These are phyloP conservation scores for Deroplatys truncata DNA, from an alignment of 2,888 invertebrate species.

Conservation along the genomic window DNA sequence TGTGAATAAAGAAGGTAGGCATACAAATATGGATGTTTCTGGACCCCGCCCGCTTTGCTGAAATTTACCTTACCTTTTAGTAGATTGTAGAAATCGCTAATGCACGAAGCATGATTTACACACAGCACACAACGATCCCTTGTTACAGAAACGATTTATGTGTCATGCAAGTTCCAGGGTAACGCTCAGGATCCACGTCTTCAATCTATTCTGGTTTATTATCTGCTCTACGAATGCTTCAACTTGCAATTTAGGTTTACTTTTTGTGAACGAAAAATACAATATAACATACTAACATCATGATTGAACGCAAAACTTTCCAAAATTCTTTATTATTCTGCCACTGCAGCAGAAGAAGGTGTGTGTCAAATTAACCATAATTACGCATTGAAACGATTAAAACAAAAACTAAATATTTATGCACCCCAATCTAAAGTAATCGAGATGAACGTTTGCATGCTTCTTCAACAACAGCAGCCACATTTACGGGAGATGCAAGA, in stretches of 20 bases:
- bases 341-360: no score
- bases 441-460: no score
- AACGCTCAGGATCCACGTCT: neutral
- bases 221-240: neutral
- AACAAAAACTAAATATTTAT: no score
- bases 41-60: neutral
- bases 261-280: no score
- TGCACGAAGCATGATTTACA: neutral
- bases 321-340: no score
- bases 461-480: no score
- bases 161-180: neutral
- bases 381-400: no score
- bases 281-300: no score
- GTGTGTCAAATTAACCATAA: no score
- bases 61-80: neutral
- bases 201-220: neutral
- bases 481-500: no score
- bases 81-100: neutral
- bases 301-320: no score
- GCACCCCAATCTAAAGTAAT: no score
- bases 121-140: neutral
- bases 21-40: neutral
- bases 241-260: neutral
- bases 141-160: neutral
- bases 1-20: neutral